phyloP scores from a whole-genome alignment of 1,140 invertebrate species.

The Temnothorax curvispinosus region DNA sequence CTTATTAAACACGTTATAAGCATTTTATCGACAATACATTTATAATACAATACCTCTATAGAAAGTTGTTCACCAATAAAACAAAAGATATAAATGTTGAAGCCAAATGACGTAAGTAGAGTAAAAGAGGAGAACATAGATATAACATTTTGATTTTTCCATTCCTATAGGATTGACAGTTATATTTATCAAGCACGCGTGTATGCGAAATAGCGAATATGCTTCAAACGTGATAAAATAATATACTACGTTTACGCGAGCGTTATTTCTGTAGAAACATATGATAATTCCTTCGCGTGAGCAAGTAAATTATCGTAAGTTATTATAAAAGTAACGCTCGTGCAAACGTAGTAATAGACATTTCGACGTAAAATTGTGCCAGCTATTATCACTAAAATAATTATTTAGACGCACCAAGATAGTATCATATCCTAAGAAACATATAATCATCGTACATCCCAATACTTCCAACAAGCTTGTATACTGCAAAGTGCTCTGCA shows the following conservation, averaged over 20 bases:
- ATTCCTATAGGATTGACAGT: constrained; percentile 40
- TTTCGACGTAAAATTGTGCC: background rate
- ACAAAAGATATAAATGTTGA: constrained; percentile 73
- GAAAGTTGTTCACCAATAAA: constrained; percentile 66
- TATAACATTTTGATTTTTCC: constrained; percentile 53
- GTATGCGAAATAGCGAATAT: background rate
- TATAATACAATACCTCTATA: constrained; percentile 54
- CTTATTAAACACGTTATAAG: background rate
- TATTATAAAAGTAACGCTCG: too few relatives aligned
- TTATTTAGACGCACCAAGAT: constrained; percentile 33
- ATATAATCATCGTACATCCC: constrained; percentile 74
- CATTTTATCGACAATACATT: background rate
- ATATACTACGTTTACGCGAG: too few relatives aligned
- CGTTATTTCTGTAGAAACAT: too few relatives aligned
- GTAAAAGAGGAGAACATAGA: constrained; percentile 45
- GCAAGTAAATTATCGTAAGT: too few relatives aligned
- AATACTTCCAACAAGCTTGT: constrained; percentile 76
- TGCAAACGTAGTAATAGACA: too few relatives aligned
- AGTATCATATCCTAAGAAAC: constrained; percentile 31
- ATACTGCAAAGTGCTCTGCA: constrained; percentile 73
- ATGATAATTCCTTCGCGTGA: too few relatives aligned
- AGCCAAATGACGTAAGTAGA: constrained; percentile 60
- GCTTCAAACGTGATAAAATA: background rate
- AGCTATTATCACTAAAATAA: background rate
- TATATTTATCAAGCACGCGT: background rate